phyloP scores from a whole-genome alignment of 2,888 invertebrate species.

The Heteromyza rotundicornis region DNA sequence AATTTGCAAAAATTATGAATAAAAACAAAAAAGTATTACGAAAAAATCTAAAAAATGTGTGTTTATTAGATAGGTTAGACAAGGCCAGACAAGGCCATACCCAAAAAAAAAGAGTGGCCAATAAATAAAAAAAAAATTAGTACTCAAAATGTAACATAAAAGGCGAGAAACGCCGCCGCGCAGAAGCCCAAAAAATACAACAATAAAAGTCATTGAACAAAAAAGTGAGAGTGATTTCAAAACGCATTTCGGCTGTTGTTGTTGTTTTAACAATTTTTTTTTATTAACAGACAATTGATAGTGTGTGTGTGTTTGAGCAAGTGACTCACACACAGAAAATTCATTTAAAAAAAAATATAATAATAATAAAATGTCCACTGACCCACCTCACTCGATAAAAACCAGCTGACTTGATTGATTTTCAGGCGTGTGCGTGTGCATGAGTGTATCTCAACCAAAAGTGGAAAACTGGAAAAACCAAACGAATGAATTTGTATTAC shows the following conservation, averaged over 20 bases:
- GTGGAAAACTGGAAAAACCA: too few relatives aligned
- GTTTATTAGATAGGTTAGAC: too few relatives aligned
- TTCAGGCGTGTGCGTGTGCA: too few relatives aligned
- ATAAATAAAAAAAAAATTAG: constrained; percentile 7
- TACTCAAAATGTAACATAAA: constrained; percentile 23
- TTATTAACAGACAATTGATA: constrained; percentile 28
- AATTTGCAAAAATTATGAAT: too few relatives aligned
- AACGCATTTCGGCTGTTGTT: constrained; percentile 32
- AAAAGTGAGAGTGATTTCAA: constrained; percentile 58
- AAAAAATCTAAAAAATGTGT: too few relatives aligned
- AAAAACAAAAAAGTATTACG: too few relatives aligned
- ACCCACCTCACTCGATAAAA: too few relatives aligned
- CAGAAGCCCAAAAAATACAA: constrained; percentile 17
- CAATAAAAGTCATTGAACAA: constrained; percentile 43
- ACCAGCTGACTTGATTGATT: too few relatives aligned
- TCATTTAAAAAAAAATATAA: too few relatives aligned
- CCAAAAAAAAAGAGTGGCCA: background rate
- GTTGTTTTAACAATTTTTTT: constrained; percentile 32
- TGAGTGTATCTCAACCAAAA: too few relatives aligned
- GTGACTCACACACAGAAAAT: background rate
- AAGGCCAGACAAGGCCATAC: background rate
- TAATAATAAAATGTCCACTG: too few relatives aligned
- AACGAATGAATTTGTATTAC: background rate
- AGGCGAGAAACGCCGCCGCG: constrained; percentile 10
- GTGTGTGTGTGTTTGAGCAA: background rate